These are phyloP conservation scores for Blastomussa wellsi DNA, from an alignment of 92 coral and sea anemone genomes.

Conservation along the genomic window DNA sequence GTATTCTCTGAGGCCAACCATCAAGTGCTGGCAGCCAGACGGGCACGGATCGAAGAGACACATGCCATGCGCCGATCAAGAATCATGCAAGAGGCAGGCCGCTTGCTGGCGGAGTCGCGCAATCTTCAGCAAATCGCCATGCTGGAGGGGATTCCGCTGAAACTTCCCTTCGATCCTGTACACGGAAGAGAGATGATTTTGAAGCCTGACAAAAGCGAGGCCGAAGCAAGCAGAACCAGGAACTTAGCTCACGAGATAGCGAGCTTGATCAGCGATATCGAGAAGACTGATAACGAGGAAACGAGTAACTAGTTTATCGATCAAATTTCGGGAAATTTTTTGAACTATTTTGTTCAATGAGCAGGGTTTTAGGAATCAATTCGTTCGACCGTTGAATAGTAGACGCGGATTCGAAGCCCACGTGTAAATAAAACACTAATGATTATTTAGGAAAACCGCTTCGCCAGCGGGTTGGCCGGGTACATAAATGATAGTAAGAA, in stretches of 20 bases:
- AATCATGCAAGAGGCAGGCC: slow-evolving; percentile 38
- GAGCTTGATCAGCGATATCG: slow-evolving; percentile 26
- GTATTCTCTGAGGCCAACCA: slow-evolving; percentile 35
- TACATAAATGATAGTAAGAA: not conserved
- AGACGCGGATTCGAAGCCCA: not conserved
- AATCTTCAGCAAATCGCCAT: slow-evolving; percentile 37
- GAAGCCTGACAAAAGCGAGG: slow-evolving; percentile 6
- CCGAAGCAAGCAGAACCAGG: slow-evolving; percentile 4
- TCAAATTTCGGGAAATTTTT: not conserved
- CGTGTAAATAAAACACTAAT: slow-evolving; percentile 14
- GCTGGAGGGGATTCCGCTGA: slow-evolving; percentile 40
- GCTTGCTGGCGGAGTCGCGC: slow-evolving; percentile 35
- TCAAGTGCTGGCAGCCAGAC: slow-evolving; percentile 26
- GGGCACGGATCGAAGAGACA: slow-evolving; percentile 23
- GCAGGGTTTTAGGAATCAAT: not conserved
- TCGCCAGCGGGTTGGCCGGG: too few species aligned
- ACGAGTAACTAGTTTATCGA: not conserved
- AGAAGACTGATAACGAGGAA: slow-evolving; percentile 12
- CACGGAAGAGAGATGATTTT: slow-evolving; percentile 21
- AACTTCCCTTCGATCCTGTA: not conserved
- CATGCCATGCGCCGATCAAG: slow-evolving; percentile 27
- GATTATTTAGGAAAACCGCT: not conserved
- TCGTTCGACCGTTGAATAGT: not conserved
- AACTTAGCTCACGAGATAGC: slow-evolving; percentile 25
- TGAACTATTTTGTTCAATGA: not conserved